Evolutionary conservation across 2,888 invertebrate species (phyloP).

Genomic region (Pyrrhia umbra): DNA sequence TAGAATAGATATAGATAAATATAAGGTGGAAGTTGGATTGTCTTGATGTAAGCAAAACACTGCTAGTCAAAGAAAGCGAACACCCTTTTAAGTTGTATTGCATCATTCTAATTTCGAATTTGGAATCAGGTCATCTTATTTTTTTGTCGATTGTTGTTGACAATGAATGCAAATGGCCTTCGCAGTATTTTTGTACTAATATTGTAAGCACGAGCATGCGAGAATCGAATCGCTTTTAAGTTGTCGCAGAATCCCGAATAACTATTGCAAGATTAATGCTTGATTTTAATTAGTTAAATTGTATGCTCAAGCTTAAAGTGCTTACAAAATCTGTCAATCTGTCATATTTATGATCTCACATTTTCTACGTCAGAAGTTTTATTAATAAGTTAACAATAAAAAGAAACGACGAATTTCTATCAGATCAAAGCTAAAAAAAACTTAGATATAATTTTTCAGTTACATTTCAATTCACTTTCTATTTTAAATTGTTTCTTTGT

Average conservation of each 20-base stretch:
- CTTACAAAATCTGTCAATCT: too few species aligned
- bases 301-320: too few species aligned
- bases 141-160: neutral
- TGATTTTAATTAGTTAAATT: too few species aligned
- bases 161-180: neutral
- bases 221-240: neutral
- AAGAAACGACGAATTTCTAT: neutral
- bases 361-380: too few species aligned
- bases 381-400: too few species aligned
- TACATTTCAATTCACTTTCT: neutral
- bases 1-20: too few species aligned
- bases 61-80: neutral
- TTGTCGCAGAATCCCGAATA: neutral
- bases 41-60: too few species aligned
- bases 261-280: too few species aligned
- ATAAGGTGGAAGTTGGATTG: too few species aligned
- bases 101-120: neutral
- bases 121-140: conserved; percentile 2
- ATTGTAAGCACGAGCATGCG: neutral
- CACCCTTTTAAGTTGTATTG: neutral
- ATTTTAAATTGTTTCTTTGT: neutral
- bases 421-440: neutral
- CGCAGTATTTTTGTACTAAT: neutral
- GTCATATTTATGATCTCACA: too few species aligned
- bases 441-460: neutral